phyloP scores from a whole-genome alignment of 2,888 invertebrate genomes.

The Drosophila neonasuta region DNA sequence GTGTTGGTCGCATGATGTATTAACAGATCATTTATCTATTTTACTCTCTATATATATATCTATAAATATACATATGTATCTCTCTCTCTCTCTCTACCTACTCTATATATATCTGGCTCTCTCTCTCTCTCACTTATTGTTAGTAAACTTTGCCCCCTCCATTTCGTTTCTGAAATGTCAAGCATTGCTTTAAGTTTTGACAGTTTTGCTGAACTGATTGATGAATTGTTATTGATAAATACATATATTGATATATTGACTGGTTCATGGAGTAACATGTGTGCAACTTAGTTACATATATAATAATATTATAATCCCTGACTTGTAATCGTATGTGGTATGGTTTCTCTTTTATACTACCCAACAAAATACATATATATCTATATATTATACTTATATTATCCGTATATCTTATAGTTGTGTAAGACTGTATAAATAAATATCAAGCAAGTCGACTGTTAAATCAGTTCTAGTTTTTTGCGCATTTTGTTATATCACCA shows the following conservation, averaged over 20 bases:
- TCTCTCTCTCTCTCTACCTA: slow-evolving; percentile 32
- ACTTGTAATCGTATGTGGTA: slow-evolving; percentile 47
- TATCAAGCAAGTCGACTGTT: slow-evolving; percentile 23
- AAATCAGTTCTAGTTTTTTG: slow-evolving; percentile 48
- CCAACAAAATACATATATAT: slow-evolving; percentile 22
- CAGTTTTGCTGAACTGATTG: slow-evolving; percentile 44
- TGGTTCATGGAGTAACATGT: slow-evolving; percentile 50
- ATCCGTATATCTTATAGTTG: slow-evolving; percentile 19
- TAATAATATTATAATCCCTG: slow-evolving; percentile 29
- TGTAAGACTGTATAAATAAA: slow-evolving; percentile 43
- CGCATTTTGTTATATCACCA: slow-evolving; percentile 57
- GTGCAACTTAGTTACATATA: slow-evolving; percentile 50
- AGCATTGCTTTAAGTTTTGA: slow-evolving; percentile 50
- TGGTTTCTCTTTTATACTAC: slow-evolving; percentile 31
- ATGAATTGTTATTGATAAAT: slow-evolving; percentile 48
- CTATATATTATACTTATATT: slow-evolving; percentile 17
- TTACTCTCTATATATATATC: slow-evolving; percentile 20
- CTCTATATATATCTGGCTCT: slow-evolving; percentile 39
- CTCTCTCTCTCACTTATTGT: slow-evolving; percentile 44
- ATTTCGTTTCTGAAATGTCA: slow-evolving; percentile 19
- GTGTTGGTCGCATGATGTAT: slow-evolving; percentile 62
- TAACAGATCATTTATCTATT: slow-evolving; percentile 53
- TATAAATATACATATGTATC: slow-evolving; percentile 5
- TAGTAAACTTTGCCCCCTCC: slow-evolving; percentile 26
- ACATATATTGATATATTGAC: slow-evolving; percentile 34